phyloP scores from a whole-genome alignment of 1,140 invertebrate species.

The Euwallacea similis region DNA sequence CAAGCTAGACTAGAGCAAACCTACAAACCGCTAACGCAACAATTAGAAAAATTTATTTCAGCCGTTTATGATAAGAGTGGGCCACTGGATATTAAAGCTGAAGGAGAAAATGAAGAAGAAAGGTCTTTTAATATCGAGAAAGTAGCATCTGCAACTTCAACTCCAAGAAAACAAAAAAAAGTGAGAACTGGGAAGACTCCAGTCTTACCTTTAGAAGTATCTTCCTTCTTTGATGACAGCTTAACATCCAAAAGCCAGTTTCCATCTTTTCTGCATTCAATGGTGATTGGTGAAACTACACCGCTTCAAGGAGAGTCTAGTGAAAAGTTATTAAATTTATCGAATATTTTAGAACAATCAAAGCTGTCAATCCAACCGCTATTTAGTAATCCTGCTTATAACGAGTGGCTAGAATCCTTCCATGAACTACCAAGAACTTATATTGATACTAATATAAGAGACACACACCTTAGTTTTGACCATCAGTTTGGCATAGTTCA shows the following conservation, averaged over 20 bases:
- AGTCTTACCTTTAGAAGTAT: constrained; percentile 4
- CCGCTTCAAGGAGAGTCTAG: not conserved
- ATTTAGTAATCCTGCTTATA: constrained; percentile 7
- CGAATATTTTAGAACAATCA: constrained; percentile 20
- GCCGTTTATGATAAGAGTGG: constrained; percentile 1
- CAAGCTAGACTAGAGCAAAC: constrained; percentile 5
- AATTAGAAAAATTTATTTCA: constrained; percentile 16
- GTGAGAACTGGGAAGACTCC: constrained; percentile 12
- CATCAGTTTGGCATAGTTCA: constrained; percentile 35
- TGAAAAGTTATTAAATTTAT: not conserved
- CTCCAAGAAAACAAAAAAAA: constrained; percentile 1
- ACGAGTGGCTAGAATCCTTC: constrained; percentile 11
- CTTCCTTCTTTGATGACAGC: constrained; percentile 12
- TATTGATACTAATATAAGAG: constrained; percentile 19
- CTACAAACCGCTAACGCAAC: not conserved
- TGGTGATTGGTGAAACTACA: constrained; percentile 11
- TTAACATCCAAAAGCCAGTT: not conserved
- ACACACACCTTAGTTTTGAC: constrained; percentile 16
- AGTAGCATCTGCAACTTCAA: not conserved
- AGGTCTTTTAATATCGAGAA: constrained; percentile 8
- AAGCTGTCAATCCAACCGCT: not conserved
- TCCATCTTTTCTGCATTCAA: constrained; percentile 7
- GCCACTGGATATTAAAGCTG: constrained; percentile 6
- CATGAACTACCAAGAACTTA: constrained; percentile 17
- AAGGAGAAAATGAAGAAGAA: not conserved